Evolutionary conservation across 2,113 vertebrate species (phyloP), one percentile per base, ranked within the genome.

Genomic region (Bubo blakistoni): DNA sequence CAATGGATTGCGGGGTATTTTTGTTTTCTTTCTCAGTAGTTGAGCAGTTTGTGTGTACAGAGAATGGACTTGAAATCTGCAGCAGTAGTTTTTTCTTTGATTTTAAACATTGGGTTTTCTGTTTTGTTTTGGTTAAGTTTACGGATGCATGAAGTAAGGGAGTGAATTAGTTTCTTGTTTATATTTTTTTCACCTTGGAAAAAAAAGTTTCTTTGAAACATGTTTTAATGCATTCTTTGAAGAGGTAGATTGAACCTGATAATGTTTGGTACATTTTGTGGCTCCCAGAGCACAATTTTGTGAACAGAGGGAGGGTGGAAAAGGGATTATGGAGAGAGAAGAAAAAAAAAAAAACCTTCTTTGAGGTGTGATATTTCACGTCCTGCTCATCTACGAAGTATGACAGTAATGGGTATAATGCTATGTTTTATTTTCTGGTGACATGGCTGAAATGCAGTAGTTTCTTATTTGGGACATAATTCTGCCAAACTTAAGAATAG

Each of bases 21-120:
- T 97, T 77, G 51, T 91, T 97, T 96, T 96, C 84, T 94, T 97
- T 96, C 93, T 98, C 83, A 44, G 97, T 98, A 98, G 98, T 93
- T 96, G 94, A 98, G 97, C 98, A 98, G 98, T 98, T 99, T 98
- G 98, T 98, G 98, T 98, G 98, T 99, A 98, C 98, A 98, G 98
- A 99, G 98, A 98, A 98, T 95, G 98, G 97, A 98, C 98, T 98
- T 98, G 95, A 98, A 98, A 97, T 97, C 96, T 97, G 98, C 97
- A 97, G 97, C 98, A 97, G 98, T 98, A 98, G 93, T 58, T 90
- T 98, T 98, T 98, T 34, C 97, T 98, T 98, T 98, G 97, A 98
- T 98, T 98, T 98, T 95, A 97, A 97, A 94, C 97, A 96, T 98
- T 96, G 96, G 97, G 90, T 88, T 98, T 97, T 97, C 88, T 95